Conservation (phyloP, 2,797 vertebrate species). For the Cynodonichthys magdalenae region DNA sequence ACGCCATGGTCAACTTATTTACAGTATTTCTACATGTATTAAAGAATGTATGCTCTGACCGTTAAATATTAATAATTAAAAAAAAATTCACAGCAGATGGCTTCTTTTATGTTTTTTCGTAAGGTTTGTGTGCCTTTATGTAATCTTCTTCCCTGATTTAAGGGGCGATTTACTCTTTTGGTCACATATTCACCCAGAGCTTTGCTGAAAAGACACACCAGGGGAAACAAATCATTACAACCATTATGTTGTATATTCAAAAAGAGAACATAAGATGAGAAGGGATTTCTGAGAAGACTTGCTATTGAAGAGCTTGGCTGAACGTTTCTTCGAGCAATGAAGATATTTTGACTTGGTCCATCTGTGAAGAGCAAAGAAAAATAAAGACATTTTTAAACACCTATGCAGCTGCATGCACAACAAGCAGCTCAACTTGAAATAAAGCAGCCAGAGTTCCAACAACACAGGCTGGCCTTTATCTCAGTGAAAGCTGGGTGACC, state of each 20-base stretch:
- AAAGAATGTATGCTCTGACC: neutral
- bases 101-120: slow-evolving; percentile 26
- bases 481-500: neutral
- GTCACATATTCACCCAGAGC: slow-evolving; percentile 37
- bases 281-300: slow-evolving; percentile 81
- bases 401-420: no score
- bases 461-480: neutral
- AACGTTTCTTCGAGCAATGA: slow-evolving; percentile 93
- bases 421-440: neutral
- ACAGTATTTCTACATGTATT: neutral
- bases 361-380: slow-evolving; percentile 72
- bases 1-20: slow-evolving; percentile 1
- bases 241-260: slow-evolving; percentile 22
- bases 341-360: slow-evolving; percentile 89
- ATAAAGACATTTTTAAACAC: slow-evolving; percentile 1
- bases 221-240: slow-evolving; percentile 7
- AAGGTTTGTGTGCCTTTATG: slow-evolving; percentile 19
- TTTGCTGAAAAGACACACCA: slow-evolving; percentile 2
- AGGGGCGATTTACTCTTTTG: slow-evolving; percentile 37
- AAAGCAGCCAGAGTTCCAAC: neutral
- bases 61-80: slow-evolving; percentile 9
- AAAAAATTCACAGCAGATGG: slow-evolving; percentile 25
- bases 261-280: slow-evolving; percentile 35
- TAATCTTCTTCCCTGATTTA: slow-evolving; percentile 29
- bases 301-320: slow-evolving; percentile 87